A percentile compares a stretch with the other conserved stretches of the same genome.
Evolutionary conservation across 2,888 invertebrate genomes (phyloP).

Genomic region (Ferrisia virgata): DNA sequence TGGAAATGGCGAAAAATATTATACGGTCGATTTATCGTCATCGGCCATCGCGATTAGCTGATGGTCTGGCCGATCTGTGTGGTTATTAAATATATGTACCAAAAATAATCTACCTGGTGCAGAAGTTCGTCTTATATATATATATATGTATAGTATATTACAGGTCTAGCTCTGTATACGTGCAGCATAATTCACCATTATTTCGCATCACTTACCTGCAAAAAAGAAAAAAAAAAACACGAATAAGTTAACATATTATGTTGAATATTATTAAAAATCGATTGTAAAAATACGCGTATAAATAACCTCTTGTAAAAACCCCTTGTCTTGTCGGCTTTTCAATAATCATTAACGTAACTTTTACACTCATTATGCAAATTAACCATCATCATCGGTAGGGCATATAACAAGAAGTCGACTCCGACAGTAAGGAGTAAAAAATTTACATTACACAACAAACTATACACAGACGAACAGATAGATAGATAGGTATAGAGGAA

Average conservation of each 20-base stretch:
- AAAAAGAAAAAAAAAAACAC: not conserved
- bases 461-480: too few species aligned
- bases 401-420: conserved; percentile 32
- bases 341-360: conserved; percentile 29
- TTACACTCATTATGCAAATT: conserved; percentile 42
- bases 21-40: too few species aligned
- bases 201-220: not conserved
- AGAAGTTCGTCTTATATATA: not conserved
- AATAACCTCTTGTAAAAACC: conserved; percentile 28
- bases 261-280: not conserved
- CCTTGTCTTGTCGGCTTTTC: conserved; percentile 5
- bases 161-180: too few species aligned
- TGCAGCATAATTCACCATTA: too few species aligned
- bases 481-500: too few species aligned
- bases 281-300: not conserved
- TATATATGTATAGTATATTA: too few species aligned
- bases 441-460: conserved; percentile 33
- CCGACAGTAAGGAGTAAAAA: not conserved
- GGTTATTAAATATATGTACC: not conserved
- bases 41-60: too few species aligned
- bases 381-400: not conserved
- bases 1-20: too few species aligned
- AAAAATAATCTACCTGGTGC: not conserved
- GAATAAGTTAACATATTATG: too few species aligned
- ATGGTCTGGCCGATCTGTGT: too few species aligned